Conservation (phyloP, 2,888 invertebrate species). For the Leptinotarsa peninsularis region DNA sequence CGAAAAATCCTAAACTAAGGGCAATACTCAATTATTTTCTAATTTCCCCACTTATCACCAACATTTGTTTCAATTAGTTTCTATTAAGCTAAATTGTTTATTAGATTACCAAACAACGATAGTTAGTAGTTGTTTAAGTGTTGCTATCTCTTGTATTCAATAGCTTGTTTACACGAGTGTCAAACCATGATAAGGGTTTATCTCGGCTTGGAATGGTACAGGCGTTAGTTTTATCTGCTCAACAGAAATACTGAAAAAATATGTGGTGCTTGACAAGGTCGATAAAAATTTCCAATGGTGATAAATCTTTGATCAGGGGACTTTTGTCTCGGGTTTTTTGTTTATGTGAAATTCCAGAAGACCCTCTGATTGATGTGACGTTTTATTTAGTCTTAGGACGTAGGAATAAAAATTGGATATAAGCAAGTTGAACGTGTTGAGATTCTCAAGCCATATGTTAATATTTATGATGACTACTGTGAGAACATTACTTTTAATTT, state of each 20-base stretch:
- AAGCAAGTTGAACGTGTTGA: not conserved
- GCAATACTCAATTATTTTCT: conserved; percentile 33
- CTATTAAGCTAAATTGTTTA: conserved; percentile 50
- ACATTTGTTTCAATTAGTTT: conserved; percentile 53
- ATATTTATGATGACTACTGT: too few species aligned
- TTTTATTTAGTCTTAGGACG: not conserved
- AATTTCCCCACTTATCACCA: conserved; percentile 45
- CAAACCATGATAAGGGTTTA: conserved; percentile 53
- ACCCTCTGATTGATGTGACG: conserved; percentile 5
- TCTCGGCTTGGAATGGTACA: conserved; percentile 37
- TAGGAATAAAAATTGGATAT: not conserved
- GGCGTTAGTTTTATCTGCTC: conserved; percentile 34
- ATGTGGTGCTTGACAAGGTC: conserved; percentile 9
- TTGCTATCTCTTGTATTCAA: conserved; percentile 36
- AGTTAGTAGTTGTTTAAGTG: conserved; percentile 25
- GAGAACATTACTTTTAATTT: too few species aligned
- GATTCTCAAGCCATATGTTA: too few species aligned
- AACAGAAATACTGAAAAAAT: conserved; percentile 17
- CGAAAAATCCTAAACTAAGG: conserved; percentile 13
- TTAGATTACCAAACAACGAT: conserved; percentile 48
- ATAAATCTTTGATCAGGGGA: conserved; percentile 17
- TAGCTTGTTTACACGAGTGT: conserved; percentile 55
- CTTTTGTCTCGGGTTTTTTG: conserved; percentile 13
- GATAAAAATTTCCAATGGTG: conserved; percentile 21
- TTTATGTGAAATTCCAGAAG: conserved; percentile 10